A percentile compares a stretch with the other conserved stretches of the same genome.
These are phyloP conservation scores for Globodera ellingtonae DNA, from an alignment of 1,140 invertebrate species.

Conservation along the genomic window DNA sequence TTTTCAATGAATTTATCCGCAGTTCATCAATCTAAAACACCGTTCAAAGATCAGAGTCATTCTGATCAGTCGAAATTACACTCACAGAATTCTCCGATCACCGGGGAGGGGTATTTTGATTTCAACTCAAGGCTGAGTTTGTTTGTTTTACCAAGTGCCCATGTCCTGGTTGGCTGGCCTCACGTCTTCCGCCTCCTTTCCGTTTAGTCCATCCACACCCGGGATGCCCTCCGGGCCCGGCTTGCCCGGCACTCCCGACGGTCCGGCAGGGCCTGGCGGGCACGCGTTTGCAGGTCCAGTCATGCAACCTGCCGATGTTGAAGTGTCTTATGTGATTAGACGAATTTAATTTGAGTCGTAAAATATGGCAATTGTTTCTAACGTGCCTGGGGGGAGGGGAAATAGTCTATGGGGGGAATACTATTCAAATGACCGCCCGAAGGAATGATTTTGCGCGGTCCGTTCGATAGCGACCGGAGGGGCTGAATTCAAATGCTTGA, in stretches of 20 bases:
- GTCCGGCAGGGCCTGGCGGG: constrained; percentile 60
- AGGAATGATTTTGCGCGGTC: too few species aligned
- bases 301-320: constrained; percentile 39
- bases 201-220: constrained; percentile 50
- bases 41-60: too few species aligned
- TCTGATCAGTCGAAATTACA: too few species aligned
- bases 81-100: too few species aligned
- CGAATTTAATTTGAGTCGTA: neutral
- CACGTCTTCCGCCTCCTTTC: constrained; percentile 52
- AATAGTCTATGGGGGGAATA: neutral
- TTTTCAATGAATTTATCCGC: too few species aligned
- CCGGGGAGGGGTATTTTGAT: too few species aligned
- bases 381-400: neutral
- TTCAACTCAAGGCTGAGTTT: neutral
- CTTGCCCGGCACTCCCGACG: constrained; percentile 43
- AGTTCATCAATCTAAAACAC: neutral
- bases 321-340: too few species aligned
- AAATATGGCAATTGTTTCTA: neutral
- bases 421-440: too few species aligned
- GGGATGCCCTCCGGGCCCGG: constrained; percentile 48
- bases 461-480: too few species aligned
- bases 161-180: constrained; percentile 42
- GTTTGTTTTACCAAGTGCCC: constrained; percentile 32
- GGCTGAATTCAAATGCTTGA: too few species aligned
- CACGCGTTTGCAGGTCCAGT: constrained; percentile 55